Conservation (phyloP, 2,888 invertebrate species). For the Lagria hirta region DNA sequence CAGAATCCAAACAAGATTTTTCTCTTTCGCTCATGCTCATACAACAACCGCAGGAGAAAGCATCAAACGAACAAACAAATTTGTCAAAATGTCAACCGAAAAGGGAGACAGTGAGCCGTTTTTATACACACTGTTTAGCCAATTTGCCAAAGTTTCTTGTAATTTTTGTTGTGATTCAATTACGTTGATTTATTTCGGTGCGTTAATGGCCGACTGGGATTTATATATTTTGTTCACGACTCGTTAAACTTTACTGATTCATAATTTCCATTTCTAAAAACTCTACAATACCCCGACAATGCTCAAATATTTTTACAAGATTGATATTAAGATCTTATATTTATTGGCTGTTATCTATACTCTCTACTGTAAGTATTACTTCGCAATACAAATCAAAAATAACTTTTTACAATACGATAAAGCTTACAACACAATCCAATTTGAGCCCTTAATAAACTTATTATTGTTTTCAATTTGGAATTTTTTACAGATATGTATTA, state of each 20-base stretch:
- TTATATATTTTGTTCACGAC: slow-evolving; percentile 38
- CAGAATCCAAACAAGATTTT: slow-evolving; percentile 7
- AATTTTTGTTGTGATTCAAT: slow-evolving; percentile 50
- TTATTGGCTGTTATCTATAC: no score
- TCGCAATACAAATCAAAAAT: no score
- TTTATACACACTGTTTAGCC: slow-evolving; percentile 39
- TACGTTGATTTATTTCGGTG: slow-evolving; percentile 47
- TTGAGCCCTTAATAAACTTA: no score
- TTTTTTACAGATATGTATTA: no score
- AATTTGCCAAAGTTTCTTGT: slow-evolving; percentile 43
- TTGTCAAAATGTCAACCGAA: slow-evolving; percentile 46
- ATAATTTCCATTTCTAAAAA: background rate
- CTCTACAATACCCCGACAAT: no score
- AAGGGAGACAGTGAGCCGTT: slow-evolving; percentile 34
- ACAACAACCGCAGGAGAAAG: slow-evolving; percentile 14
- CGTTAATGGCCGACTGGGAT: slow-evolving; percentile 41
- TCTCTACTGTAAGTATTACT: no score
- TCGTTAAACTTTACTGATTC: slow-evolving; percentile 22
- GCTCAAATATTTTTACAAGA: no score
- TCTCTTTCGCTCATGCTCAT: slow-evolving; percentile 5
- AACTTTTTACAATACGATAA: no score
- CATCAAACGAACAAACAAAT: slow-evolving; percentile 43
- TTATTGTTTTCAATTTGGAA: no score
- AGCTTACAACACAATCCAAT: no score
- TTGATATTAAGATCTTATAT: no score